A percentile compares a stretch with the other conserved stretches of the same genome.
These are phyloP conservation scores for Himalopsyche kuldschensis DNA, from an alignment of 2,888 invertebrate genomes.

Conservation along the genomic window DNA sequence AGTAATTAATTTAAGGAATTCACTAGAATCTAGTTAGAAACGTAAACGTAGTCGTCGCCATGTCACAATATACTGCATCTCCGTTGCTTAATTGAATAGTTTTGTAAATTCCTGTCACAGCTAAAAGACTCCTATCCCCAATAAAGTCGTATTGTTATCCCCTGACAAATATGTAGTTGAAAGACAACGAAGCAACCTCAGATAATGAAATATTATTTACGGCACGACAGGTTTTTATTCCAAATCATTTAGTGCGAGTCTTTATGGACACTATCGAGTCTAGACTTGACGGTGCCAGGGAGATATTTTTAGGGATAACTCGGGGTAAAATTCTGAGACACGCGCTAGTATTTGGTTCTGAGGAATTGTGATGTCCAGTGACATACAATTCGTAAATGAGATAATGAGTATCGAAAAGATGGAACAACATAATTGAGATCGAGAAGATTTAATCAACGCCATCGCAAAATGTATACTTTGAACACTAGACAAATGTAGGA, in stretches of 20 bases:
- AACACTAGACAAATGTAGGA: too few relatives aligned
- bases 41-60: not conserved
- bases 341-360: not conserved
- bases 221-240: not conserved
- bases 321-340: not conserved
- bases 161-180: not conserved
- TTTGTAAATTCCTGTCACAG: not conserved
- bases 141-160: not conserved
- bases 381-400: not conserved
- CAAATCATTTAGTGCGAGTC: not conserved
- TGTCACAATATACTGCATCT: too few relatives aligned
- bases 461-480: too few relatives aligned
- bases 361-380: not conserved
- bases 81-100: not conserved
- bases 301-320: not conserved
- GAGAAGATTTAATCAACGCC: too few relatives aligned
- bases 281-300: not conserved
- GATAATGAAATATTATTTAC: conserved; percentile 10
- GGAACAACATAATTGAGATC: not conserved
- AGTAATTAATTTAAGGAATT: too few relatives aligned
- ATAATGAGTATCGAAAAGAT: not conserved
- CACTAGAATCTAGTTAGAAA: not conserved
- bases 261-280: not conserved
- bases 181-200: not conserved
- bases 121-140: not conserved